A percentile compares a stretch with the other conserved stretches of the same genome.
Conservation (phyloP, 2,888 invertebrate genomes). For the Temnothorax unifasciatus region DNA sequence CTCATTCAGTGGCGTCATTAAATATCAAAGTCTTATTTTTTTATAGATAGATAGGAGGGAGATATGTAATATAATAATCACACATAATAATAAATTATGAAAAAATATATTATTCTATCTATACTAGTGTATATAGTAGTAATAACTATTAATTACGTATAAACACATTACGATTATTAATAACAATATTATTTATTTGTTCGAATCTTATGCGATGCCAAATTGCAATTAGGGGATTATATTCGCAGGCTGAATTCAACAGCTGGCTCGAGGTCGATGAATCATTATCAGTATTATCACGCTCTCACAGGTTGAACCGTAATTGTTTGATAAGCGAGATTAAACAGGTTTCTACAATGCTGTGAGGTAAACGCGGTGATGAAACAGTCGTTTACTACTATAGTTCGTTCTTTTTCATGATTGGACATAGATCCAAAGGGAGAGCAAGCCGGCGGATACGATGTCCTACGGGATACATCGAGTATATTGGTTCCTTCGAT, state of each 20-base stretch:
- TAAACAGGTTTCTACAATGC: constrained; percentile 38
- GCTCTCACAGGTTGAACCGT: neutral
- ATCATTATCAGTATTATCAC: constrained; percentile 30
- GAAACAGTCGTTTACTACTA: constrained; percentile 31
- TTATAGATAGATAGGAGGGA: neutral
- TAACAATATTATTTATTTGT: neutral
- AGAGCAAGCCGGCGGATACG: neutral
- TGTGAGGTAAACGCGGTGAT: constrained; percentile 32
- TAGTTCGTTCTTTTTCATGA: constrained; percentile 23
- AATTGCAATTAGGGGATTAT: constrained; percentile 8
- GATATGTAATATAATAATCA: neutral
- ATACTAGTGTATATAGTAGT: neutral
- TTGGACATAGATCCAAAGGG: constrained; percentile 55
- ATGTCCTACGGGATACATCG: constrained; percentile 41
- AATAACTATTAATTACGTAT: neutral
- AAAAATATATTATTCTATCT: neutral
- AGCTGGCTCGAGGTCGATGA: constrained; percentile 4
- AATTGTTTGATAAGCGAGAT: constrained; percentile 39
- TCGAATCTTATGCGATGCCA: neutral
- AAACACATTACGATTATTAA: neutral
- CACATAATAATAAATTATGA: neutral
- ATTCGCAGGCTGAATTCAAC: constrained; percentile 6
- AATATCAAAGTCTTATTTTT: neutral
- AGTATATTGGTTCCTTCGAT: constrained; percentile 61
- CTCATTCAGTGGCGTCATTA: neutral